Evolutionary conservation across 2,888 invertebrate species (phyloP).

Genomic region (Dysmachus trigonus): DNA sequence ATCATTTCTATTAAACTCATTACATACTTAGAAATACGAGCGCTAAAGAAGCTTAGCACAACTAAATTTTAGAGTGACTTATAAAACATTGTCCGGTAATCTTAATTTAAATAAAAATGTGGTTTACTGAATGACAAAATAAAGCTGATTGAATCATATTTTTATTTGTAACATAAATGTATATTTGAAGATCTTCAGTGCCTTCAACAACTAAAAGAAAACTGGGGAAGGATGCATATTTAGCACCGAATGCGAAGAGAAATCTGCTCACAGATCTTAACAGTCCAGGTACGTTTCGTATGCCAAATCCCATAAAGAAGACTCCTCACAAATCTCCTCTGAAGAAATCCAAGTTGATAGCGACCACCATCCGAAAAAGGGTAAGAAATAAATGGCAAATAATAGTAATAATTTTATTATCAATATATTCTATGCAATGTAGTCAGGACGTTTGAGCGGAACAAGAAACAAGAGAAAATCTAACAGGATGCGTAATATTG

Average conservation of each 20-base stretch:
- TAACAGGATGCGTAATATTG: constrained; percentile 29
- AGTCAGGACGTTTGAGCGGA: constrained; percentile 53
- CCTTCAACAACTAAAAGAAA: constrained; percentile 48
- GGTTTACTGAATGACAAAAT: no score
- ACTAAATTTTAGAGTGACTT: no score
- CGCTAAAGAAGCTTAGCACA: no score
- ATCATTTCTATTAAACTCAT: no score
- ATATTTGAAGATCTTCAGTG: constrained; percentile 42
- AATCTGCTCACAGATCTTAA: constrained; percentile 56
- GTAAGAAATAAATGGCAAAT: constrained; percentile 45
- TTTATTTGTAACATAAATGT: no score
- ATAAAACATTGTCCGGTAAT: no score
- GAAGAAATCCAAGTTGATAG: constrained; percentile 56
- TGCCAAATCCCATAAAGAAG: constrained; percentile 44
- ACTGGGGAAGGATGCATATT: constrained; percentile 43
- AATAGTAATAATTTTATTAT: not conserved
- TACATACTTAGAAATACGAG: no score
- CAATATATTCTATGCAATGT: not conserved
- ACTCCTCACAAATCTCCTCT: constrained; percentile 54
- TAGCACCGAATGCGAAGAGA: constrained; percentile 57
- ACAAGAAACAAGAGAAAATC: constrained; percentile 53
- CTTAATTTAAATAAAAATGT: no score
- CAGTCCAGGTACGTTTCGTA: constrained; percentile 52
- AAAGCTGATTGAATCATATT: no score
- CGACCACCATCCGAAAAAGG: constrained; percentile 55